Evolutionary conservation across 2,888 invertebrate species (phyloP).

Genomic region (Eupithecia dodoneata): DNA sequence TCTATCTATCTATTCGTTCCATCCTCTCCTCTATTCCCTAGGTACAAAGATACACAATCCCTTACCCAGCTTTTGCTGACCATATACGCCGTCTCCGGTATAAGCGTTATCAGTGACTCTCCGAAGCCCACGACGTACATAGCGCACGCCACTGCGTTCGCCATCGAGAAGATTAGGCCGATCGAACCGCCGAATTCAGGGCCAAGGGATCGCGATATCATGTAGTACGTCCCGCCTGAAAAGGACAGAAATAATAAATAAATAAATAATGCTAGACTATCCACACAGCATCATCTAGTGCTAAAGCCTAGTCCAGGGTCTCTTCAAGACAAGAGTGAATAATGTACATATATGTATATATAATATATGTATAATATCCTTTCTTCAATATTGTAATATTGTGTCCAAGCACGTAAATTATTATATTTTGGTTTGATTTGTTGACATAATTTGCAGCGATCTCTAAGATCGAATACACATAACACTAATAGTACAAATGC

Average conservation of each 20-base stretch:
- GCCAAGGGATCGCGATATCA: conserved; percentile 98
- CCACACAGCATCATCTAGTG: background rate
- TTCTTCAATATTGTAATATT: too few species aligned
- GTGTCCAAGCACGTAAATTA: too few species aligned
- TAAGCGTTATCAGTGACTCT: conserved; percentile 91
- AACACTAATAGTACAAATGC: too few species aligned
- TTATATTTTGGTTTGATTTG: too few species aligned
- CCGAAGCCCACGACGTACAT: conserved; percentile 99
- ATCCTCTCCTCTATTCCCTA: background rate
- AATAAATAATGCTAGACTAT: background rate
- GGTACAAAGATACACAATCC: background rate
- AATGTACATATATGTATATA: too few species aligned
- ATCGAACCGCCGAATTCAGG: conserved; percentile 99
- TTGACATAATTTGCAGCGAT: too few species aligned
- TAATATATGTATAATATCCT: too few species aligned
- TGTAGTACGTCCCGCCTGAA: conserved; percentile 98
- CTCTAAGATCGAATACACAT: too few species aligned
- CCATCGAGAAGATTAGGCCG: conserved; percentile 97
- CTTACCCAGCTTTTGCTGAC: conserved; percentile 77
- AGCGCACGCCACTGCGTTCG: conserved; percentile 98
- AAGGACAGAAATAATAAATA: conserved; percentile 39
- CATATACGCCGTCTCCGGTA: conserved; percentile 79
- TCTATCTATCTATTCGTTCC: background rate
- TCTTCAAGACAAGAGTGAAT: too few species aligned
- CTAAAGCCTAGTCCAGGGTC: background rate